phyloP scores from a whole-genome alignment of 2,888 invertebrate genomes.

The Tillus elongatus region DNA sequence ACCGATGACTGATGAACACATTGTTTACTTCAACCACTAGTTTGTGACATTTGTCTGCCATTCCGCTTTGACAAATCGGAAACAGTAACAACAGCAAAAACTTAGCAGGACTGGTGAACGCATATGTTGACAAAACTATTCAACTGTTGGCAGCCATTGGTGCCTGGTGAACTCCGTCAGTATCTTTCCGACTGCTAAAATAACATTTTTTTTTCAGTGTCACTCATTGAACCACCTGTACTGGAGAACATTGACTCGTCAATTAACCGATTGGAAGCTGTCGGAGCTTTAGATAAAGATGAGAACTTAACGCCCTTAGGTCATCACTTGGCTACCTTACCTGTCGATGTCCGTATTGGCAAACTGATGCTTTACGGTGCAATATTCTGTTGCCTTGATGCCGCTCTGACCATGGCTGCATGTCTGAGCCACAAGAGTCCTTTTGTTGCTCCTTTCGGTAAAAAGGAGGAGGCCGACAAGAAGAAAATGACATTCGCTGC shows the following conservation, averaged over 20 bases:
- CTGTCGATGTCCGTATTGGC: conserved; percentile 86
- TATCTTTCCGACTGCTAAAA: too few relatives aligned
- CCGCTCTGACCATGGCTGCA: conserved; percentile 83
- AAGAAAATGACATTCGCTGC: conserved; percentile 67
- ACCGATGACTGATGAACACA: too few relatives aligned
- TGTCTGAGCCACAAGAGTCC: conserved; percentile 73
- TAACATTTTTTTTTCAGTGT: too few relatives aligned
- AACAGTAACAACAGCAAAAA: too few relatives aligned
- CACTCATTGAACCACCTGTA: conserved; percentile 66
- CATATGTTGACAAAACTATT: too few relatives aligned
- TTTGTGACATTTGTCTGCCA: too few relatives aligned
- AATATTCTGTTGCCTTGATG: conserved; percentile 86
- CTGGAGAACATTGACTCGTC: conserved; percentile 60
- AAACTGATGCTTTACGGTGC: conserved; percentile 87
- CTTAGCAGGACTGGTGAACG: too few relatives aligned
- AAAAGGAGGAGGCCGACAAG: conserved; percentile 59
- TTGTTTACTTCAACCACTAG: too few relatives aligned
- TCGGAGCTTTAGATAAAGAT: conserved; percentile 69
- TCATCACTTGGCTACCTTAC: conserved; percentile 76
- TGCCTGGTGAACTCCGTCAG: too few relatives aligned
- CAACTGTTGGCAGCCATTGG: too few relatives aligned
- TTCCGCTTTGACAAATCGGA: too few relatives aligned
- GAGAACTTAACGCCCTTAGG: conserved; percentile 76
- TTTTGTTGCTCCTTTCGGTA: conserved; percentile 66
- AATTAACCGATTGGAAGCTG: conserved; percentile 59